These are phyloP conservation scores for Drosophila conformis DNA, from an alignment of 2,888 invertebrate species.

Conservation along the genomic window DNA sequence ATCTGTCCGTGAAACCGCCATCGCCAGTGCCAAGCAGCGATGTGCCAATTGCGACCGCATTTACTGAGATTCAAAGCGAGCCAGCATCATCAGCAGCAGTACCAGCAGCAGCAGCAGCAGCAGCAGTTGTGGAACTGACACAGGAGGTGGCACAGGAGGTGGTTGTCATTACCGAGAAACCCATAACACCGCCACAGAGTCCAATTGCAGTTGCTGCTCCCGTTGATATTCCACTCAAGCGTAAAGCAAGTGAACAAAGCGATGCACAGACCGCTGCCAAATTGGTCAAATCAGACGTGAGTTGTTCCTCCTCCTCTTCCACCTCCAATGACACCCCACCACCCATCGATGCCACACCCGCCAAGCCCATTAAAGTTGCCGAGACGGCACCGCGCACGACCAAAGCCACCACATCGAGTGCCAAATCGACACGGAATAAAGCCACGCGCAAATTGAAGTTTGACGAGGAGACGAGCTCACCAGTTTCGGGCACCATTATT, in stretches of 20 bases:
- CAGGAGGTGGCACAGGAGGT: conserved; percentile 55
- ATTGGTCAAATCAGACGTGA: conserved; percentile 67
- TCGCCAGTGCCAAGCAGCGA: conserved; percentile 65
- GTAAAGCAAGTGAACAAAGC: conserved; percentile 56
- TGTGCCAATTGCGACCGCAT: conserved; percentile 78
- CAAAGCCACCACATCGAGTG: conserved; percentile 68
- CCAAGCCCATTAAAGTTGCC: conserved; percentile 74
- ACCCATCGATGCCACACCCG: conserved; percentile 70
- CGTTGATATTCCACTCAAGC: conserved; percentile 63
- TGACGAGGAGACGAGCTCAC: conserved; percentile 96
- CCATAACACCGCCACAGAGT: conserved; percentile 72
- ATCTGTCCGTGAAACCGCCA: conserved; percentile 89
- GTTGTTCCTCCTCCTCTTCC: conserved; percentile 4
- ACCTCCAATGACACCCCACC: conserved; percentile 1
- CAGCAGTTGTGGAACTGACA: conserved; percentile 14
- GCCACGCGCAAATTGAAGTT: conserved; percentile 92
- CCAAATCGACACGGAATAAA: conserved; percentile 85
- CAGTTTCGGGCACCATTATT: conserved; percentile 98
- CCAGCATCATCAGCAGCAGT: conserved; percentile 14
- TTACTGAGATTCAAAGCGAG: conserved; percentile 77
- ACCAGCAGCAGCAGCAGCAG: conserved; percentile 4
- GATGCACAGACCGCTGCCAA: conserved; percentile 71
- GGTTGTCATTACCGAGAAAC: conserved; percentile 56
- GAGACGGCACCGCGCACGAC: conserved; percentile 81
- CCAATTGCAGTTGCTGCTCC: conserved; percentile 82